Evolutionary conservation across 1,140 invertebrate genomes (phyloP).

Genomic region (Globodera ellingtonae): DNA sequence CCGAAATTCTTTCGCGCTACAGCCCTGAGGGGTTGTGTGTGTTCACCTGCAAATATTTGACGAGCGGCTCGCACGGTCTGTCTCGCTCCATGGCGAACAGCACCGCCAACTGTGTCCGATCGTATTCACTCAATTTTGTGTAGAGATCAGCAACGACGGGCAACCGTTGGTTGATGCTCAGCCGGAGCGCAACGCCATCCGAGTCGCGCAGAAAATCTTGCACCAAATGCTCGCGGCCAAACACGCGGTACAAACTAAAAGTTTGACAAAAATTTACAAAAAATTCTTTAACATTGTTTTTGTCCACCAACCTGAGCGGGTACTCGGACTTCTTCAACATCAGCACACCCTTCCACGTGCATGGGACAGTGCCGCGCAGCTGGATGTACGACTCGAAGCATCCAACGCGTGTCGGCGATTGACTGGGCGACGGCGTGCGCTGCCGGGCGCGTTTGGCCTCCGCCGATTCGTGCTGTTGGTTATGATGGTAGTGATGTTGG

Average conservation of each 20-base stretch:
- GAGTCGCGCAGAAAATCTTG: constrained; percentile 52
- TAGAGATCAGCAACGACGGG: constrained; percentile 44
- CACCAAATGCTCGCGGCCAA: constrained; percentile 47
- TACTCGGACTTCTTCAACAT: constrained; percentile 52
- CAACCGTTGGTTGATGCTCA: constrained; percentile 45
- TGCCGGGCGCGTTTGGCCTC: constrained; percentile 32
- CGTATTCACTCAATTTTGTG: constrained; percentile 44
- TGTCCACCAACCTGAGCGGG: constrained; percentile 32
- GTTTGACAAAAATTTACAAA: constrained; percentile 10
- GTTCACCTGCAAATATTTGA: constrained; percentile 46
- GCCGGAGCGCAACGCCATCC: constrained; percentile 30
- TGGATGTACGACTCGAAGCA: constrained; percentile 41
- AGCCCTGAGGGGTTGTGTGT: too few species aligned
- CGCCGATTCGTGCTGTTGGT: constrained; percentile 2
- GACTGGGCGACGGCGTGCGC: constrained; percentile 45
- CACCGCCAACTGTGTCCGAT: constrained; percentile 35
- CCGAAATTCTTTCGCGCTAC: constrained; percentile 1
- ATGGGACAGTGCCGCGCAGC: constrained; percentile 37
- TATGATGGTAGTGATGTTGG: background rate
- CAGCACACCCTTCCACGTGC: constrained; percentile 53
- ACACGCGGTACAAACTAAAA: constrained; percentile 47
- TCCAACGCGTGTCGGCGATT: constrained; percentile 24
- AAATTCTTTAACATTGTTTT: constrained; percentile 5
- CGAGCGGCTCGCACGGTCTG: constrained; percentile 36
- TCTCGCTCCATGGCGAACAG: constrained; percentile 41